phyloP scores from a whole-genome alignment of 2,113 vertebrate species.

The Cyphomyrus discorhynchus region DNA sequence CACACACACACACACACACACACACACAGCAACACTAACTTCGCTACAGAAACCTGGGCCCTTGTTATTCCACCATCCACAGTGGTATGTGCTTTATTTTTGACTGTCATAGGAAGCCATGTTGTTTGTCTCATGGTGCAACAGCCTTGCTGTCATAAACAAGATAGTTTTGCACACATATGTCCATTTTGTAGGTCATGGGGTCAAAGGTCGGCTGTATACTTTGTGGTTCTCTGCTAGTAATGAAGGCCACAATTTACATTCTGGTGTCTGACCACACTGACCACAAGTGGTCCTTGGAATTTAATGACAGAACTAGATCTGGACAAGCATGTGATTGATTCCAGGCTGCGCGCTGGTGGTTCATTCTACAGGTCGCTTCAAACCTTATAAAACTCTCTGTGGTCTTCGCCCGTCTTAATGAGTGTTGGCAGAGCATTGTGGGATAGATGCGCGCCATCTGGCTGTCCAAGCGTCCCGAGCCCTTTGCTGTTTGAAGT shows the following conservation, averaged over 20 bases:
- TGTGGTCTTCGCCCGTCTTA: slow-evolving; percentile 19
- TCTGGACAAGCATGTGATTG: background rate
- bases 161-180: background rate
- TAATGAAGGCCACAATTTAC: background rate
- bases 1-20: background rate
- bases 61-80: background rate
- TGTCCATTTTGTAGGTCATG: background rate
- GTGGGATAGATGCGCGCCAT: slow-evolving; percentile 44
- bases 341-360: background rate
- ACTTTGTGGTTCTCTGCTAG: background rate
- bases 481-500: slow-evolving; percentile 51
- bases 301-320: background rate
- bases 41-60: background rate
- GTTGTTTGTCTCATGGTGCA: background rate
- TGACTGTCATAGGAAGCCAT: background rate
- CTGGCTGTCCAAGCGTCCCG: slow-evolving; percentile 47
- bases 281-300: background rate
- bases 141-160: background rate
- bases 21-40: background rate
- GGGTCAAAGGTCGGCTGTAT: background rate
- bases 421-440: slow-evolving; percentile 31
- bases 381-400: slow-evolving; percentile 42
- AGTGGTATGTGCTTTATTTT: background rate
- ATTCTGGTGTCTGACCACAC: background rate
- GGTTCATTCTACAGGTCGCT: slow-evolving; percentile 12